Evolutionary conservation across 2,797 vertebrate species (phyloP), one percentile per base, ranked within the genome.

Genomic region (Chaetodon trifasciatus): DNA sequence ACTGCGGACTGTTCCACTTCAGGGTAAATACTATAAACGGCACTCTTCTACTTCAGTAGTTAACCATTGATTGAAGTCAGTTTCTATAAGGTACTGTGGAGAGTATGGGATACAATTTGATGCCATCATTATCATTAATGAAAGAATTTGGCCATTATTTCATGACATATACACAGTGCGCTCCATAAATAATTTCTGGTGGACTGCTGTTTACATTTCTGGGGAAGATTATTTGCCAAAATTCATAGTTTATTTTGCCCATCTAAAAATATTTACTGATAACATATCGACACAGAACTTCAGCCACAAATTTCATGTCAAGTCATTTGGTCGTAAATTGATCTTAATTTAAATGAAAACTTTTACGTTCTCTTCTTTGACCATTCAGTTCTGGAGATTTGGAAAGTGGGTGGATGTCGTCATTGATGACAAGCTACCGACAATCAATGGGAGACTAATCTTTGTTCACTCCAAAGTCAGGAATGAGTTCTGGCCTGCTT

Each of bases 401-500:
- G 95, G 95, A 56, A 88, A 4, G 8, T 96, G 95, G 96, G 79
- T 95, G 6, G 95, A 96, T 47, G 94, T 96, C 0, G 64, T 96
- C 55, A 89, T 96, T 42, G 95, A 96, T 55, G 96, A 96, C 85
- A 95, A 95, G 69, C 86, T 96, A 28, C 96, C 96, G 9, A 96
- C 94, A 19, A 55, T 95, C 5, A 5, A 94, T 8, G 83, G 87
- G 8, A 62, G 12, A 17, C 83, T 92, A 0, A 72, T 97, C 74
- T 98, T 98, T 37, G 95, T 97, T 63, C 94, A 90, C 35, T 97
- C 96, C 1, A 95, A 89, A 88, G 93, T 83, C n/a, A 90, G 86
- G 50, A 96, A 95, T 17, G 93, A 97, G 71, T 98, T 98, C 88
- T 98, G 97, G 97, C 96, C 96, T 63, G 94, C 97, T 40, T 90